These are phyloP conservation scores for Macrotrachela quadricornifera DNA, from an alignment of 1,140 invertebrate species.

Conservation along the genomic window DNA sequence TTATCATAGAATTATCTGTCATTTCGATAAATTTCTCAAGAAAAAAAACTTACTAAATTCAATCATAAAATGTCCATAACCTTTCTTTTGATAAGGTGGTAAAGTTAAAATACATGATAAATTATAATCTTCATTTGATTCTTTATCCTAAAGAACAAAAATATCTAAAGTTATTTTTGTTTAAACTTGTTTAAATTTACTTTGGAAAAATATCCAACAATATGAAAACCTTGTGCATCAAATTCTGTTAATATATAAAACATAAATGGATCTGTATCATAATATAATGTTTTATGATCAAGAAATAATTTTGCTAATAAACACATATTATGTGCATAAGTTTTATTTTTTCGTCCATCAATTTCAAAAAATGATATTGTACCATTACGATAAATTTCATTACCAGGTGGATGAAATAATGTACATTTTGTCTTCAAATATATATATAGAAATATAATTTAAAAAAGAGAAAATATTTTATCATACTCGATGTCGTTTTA, in stretches of 20 bases:
- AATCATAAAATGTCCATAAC: constrained; percentile 91
- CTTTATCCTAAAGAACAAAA: constrained; percentile 51
- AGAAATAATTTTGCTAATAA: constrained; percentile 88
- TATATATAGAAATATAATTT: too few relatives aligned
- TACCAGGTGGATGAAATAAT: constrained; percentile 69
- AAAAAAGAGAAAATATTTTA: constrained; percentile 41
- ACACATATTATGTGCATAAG: constrained; percentile 94
- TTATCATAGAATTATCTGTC: too few relatives aligned
- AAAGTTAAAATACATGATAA: constrained; percentile 95
- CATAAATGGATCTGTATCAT: constrained; percentile 94
- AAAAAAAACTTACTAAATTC: constrained; percentile 58
- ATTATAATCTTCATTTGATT: constrained; percentile 98
- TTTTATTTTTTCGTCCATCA: constrained; percentile 82
- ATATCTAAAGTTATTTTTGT: too few relatives aligned
- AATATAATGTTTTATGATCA: constrained; percentile 96
- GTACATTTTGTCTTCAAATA: constrained; percentile 34
- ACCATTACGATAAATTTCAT: constrained; percentile 90
- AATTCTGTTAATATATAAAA: constrained; percentile 97
- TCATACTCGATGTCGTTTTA: constrained; percentile 2
- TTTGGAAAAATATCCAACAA: constrained; percentile 98
- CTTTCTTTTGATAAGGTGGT: constrained; percentile 91
- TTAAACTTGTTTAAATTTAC: constrained; percentile 16
- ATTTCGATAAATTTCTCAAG: too few relatives aligned
- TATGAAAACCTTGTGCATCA: constrained; percentile 52
- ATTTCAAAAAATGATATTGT: constrained; percentile 97